Conservation (phyloP, 2,113 vertebrate genomes). For the Zosterops pallidus region DNA sequence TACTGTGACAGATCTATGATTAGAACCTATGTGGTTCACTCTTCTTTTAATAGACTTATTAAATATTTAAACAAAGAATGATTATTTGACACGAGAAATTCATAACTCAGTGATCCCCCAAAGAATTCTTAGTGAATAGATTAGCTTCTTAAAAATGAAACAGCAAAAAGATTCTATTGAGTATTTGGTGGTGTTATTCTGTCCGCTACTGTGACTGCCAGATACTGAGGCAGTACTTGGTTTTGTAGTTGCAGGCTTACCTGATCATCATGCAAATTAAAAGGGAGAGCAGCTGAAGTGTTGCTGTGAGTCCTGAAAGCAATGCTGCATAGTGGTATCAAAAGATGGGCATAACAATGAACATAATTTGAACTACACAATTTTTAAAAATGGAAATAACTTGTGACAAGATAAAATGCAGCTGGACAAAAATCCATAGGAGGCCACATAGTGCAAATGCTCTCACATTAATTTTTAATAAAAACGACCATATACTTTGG, state of each 20-base stretch:
- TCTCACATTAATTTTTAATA: neutral
- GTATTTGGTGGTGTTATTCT: neutral
- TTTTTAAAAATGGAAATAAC: neutral
- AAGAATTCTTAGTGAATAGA: neutral
- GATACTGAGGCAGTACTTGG: neutral
- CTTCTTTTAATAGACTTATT: neutral
- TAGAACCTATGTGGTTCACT: neutral
- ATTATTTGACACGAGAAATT: neutral
- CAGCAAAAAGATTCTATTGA: neutral
- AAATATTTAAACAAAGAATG: neutral
- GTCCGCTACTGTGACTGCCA: neutral
- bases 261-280: neutral
- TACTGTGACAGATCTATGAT: neutral
- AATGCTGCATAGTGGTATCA: neutral
- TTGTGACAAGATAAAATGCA: neutral
- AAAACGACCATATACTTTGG: neutral
- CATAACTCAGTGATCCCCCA: neutral
- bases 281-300: neutral
- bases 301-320: neutral
- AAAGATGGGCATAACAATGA: neutral
- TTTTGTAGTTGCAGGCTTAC: neutral
- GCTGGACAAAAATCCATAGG: neutral
- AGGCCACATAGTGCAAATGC: neutral
- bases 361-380: neutral
- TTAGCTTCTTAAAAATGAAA: neutral